phyloP scores from a whole-genome alignment of 2,888 invertebrate species.

The Dryobotodes eremita region DNA sequence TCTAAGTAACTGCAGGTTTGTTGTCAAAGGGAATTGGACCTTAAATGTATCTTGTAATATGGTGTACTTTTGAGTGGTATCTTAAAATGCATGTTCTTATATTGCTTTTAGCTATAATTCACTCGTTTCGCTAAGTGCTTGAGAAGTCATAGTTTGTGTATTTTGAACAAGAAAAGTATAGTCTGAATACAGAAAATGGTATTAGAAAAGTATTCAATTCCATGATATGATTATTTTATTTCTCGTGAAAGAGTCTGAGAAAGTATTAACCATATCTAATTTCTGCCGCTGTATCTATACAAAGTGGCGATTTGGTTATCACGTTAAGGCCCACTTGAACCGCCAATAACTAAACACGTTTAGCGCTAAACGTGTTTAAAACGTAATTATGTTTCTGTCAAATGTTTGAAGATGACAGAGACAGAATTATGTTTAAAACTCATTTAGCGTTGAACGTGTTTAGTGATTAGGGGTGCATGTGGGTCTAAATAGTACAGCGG shows the following conservation, averaged over 20 bases:
- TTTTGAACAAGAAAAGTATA: conserved; percentile 21
- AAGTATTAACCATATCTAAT: too few species aligned
- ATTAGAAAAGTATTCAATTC: neutral
- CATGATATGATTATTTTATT: neutral
- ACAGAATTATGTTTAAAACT: too few species aligned
- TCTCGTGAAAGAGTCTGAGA: neutral
- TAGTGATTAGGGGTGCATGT: too few species aligned
- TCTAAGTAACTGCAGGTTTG: neutral
- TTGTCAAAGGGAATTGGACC: neutral
- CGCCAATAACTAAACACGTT: too few species aligned
- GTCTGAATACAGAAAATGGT: neutral
- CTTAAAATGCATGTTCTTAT: conserved; percentile 9
- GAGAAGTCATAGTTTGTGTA: conserved; percentile 38
- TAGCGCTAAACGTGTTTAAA: too few species aligned
- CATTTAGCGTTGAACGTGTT: too few species aligned
- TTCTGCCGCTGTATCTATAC: too few species aligned
- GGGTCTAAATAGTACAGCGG: too few species aligned
- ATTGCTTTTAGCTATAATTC: conserved; percentile 34
- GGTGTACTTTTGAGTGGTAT: neutral
- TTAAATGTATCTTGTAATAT: neutral
- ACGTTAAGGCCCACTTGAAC: too few species aligned
- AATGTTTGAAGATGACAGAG: too few species aligned
- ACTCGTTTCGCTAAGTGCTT: conserved; percentile 34
- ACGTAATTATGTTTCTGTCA: too few species aligned
- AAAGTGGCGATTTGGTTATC: too few species aligned